Evolutionary conservation across 2,888 invertebrate species (phyloP).

Genomic region (Thelaira solivaga): DNA sequence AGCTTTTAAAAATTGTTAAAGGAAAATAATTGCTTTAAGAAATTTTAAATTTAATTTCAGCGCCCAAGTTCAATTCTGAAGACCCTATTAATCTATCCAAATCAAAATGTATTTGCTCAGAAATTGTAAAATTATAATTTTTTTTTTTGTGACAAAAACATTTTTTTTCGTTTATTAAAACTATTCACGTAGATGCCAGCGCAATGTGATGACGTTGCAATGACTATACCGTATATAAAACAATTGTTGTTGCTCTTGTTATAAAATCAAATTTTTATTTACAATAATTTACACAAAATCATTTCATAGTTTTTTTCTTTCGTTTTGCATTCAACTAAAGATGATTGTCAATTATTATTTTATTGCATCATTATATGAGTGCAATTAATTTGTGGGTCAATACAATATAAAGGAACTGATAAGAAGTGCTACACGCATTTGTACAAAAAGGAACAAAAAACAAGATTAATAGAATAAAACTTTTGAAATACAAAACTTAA

Average conservation of each 20-base stretch:
- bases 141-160: no score
- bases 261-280: neutral
- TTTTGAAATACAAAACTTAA: neutral
- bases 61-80: no score
- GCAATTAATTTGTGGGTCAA: slow-evolving; percentile 56
- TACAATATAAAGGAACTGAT: slow-evolving; percentile 47
- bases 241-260: neutral
- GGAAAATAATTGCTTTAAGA: no score
- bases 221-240: no score
- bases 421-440: neutral
- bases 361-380: slow-evolving; percentile 55
- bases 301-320: neutral
- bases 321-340: slow-evolving; percentile 24
- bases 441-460: neutral
- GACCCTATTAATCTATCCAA: no score
- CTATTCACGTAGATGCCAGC: slow-evolving; percentile 8
- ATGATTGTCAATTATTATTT: slow-evolving; percentile 52
- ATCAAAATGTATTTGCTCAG: no score
- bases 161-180: slow-evolving; percentile 5
- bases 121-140: no score
- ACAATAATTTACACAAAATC: slow-evolving; percentile 28
- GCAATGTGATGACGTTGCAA: slow-evolving; percentile 10
- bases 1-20: no score
- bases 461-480: neutral
- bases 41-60: no score